Evolutionary conservation across 2,113 vertebrate genomes (phyloP).

Genomic region (Pontoporia blainvillei): DNA sequence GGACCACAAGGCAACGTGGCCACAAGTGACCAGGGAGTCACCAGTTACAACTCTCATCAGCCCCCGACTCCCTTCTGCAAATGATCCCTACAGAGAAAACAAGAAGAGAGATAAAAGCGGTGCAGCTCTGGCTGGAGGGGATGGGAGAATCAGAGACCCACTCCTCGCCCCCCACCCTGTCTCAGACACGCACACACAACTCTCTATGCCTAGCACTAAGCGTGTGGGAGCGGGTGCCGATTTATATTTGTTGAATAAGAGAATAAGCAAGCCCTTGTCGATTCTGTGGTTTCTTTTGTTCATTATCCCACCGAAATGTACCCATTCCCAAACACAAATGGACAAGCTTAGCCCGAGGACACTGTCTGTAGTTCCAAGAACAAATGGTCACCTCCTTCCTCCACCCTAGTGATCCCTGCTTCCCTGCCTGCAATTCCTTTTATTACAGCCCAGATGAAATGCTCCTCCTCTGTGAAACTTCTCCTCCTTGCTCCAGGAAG

Average conservation of each 20-base stretch:
- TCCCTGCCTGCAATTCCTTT: background rate
- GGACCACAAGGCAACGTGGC: background rate
- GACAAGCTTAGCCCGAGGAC: background rate
- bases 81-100: background rate
- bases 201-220: background rate
- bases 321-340: background rate
- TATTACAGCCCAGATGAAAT: background rate
- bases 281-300: background rate
- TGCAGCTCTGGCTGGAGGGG: background rate
- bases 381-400: background rate
- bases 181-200: background rate
- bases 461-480: background rate
- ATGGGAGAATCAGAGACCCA: fast-evolving
- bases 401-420: background rate
- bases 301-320: background rate
- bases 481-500: background rate
- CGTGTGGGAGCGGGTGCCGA: background rate
- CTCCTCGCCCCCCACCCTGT: fast-evolving
- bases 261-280: background rate
- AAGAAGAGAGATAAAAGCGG: background rate
- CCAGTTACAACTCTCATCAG: background rate
- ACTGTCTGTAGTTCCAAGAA: background rate
- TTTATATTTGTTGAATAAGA: background rate
- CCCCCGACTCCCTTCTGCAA: background rate
- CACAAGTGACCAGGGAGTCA: background rate